Evolutionary conservation across 2,797 vertebrate species (phyloP).

Genomic region (Anniella stebbinsi): DNA sequence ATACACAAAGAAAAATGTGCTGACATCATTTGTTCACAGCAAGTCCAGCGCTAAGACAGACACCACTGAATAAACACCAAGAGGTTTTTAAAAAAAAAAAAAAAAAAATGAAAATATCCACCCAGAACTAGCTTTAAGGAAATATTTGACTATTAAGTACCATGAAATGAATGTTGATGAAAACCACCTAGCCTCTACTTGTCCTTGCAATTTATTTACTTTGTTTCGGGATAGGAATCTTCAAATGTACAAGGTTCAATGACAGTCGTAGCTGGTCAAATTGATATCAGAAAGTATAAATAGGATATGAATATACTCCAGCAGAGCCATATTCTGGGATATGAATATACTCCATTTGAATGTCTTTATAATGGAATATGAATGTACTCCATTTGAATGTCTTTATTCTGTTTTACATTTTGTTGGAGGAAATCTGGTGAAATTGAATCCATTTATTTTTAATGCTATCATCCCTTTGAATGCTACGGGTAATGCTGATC

Average conservation of each 20-base stretch:
- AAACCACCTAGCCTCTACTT: slow-evolving; percentile 10
- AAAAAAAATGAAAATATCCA: background rate
- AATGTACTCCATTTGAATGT: too few relatives aligned
- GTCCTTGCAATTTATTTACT: background rate
- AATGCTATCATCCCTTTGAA: background rate
- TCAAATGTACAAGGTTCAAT: background rate
- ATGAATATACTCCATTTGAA: too few relatives aligned
- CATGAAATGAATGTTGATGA: slow-evolving; percentile 3
- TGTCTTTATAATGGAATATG: too few relatives aligned
- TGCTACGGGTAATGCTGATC: too few relatives aligned
- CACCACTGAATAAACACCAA: slow-evolving; percentile 34
- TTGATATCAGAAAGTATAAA: background rate
- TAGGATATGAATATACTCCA: background rate
- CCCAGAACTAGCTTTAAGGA: slow-evolving; percentile 29
- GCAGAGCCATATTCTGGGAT: too few relatives aligned
- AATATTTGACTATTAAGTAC: slow-evolving; percentile 48
- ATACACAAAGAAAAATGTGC: background rate
- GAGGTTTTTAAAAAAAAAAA: too few relatives aligned
- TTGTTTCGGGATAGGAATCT: background rate
- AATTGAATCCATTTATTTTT: background rate
- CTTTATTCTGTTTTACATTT: background rate
- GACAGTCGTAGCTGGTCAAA: too few relatives aligned
- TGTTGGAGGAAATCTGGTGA: background rate
- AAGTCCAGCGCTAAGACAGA: slow-evolving; percentile 30
- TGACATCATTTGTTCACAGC: slow-evolving; percentile 49